These are phyloP conservation scores for Drosophila nigricruria DNA, from an alignment of 2,888 invertebrate genomes.

Conservation along the genomic window DNA sequence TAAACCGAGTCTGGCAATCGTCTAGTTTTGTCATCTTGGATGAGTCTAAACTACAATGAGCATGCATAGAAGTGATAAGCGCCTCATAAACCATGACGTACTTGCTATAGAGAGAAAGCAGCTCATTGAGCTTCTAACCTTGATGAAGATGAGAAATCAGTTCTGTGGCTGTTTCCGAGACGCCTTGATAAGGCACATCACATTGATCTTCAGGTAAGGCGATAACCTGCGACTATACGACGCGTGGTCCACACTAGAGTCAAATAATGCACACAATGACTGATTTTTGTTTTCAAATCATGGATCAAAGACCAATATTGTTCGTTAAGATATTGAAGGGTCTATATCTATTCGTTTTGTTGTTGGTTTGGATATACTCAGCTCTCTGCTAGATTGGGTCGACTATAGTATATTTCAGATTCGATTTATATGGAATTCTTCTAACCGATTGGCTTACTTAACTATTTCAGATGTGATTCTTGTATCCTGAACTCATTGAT, in stretches of 20 bases:
- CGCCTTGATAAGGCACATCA: constrained; percentile 3
- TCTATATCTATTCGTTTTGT: too few species aligned
- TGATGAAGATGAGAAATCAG: constrained; percentile 10
- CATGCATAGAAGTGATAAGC: constrained; percentile 18
- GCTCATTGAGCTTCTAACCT: constrained; percentile 27
- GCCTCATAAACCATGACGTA: constrained; percentile 25
- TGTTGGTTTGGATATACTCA: too few species aligned
- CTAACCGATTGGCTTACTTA: too few species aligned
- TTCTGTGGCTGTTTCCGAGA: constrained; percentile 10
- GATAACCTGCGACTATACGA: constrained; percentile 20
- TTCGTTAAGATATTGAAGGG: not conserved
- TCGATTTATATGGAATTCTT: not conserved
- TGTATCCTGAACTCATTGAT: too few species aligned
- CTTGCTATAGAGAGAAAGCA: not conserved
- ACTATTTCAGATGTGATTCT: too few species aligned
- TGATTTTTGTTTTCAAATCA: too few species aligned
- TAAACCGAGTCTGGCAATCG: constrained; percentile 41
- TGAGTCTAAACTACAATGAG: constrained; percentile 22
- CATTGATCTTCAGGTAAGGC: constrained; percentile 17
- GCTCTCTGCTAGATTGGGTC: accelerated
- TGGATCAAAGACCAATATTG: not conserved
- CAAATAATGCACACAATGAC: not conserved
- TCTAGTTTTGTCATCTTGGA: constrained; percentile 40
- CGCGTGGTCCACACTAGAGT: not conserved
- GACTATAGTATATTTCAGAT: not conserved